Evolutionary conservation across 2,888 invertebrate species (phyloP).

Genomic region (Protonemura montana): DNA sequence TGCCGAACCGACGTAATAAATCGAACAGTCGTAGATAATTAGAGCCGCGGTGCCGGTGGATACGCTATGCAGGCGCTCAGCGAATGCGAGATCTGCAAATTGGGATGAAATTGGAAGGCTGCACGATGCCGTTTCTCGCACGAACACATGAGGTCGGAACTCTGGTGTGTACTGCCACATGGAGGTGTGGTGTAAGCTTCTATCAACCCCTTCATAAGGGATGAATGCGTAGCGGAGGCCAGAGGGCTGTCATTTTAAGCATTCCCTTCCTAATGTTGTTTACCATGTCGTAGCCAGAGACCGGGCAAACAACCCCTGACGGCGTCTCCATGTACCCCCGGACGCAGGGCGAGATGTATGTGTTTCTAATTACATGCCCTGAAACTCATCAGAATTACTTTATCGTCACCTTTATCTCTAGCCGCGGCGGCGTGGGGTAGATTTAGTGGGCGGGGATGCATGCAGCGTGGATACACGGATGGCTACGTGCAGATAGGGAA

Average conservation of each 20-base stretch:
- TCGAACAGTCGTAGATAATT: constrained; percentile 21
- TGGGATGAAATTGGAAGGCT: constrained; percentile 25
- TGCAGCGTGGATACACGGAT: background rate
- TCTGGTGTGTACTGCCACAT: background rate
- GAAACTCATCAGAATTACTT: constrained; percentile 2
- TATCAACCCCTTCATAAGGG: background rate
- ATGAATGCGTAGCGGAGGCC: background rate
- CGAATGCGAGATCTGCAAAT: background rate
- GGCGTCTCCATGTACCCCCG: background rate
- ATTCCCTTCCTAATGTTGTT: background rate
- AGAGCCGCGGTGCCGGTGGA: background rate
- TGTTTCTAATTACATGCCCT: constrained; percentile 26
- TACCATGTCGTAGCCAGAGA: background rate
- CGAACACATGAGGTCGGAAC: background rate
- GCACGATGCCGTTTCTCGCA: background rate
- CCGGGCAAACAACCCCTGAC: background rate
- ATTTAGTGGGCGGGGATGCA: background rate
- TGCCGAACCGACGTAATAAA: constrained; percentile 21
- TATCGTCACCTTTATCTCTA: background rate
- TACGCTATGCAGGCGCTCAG: background rate
- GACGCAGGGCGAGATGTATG: constrained; percentile 15
- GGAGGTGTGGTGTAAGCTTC: background rate
- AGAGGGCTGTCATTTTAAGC: constrained; percentile 7
- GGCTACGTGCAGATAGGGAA: background rate
- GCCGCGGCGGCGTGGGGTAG: background rate